Percentiles rank a stretch among this genome's conserved stretches.
Conservation (phyloP, 2,113 vertebrate genomes). For the Otis tarda region DNA sequence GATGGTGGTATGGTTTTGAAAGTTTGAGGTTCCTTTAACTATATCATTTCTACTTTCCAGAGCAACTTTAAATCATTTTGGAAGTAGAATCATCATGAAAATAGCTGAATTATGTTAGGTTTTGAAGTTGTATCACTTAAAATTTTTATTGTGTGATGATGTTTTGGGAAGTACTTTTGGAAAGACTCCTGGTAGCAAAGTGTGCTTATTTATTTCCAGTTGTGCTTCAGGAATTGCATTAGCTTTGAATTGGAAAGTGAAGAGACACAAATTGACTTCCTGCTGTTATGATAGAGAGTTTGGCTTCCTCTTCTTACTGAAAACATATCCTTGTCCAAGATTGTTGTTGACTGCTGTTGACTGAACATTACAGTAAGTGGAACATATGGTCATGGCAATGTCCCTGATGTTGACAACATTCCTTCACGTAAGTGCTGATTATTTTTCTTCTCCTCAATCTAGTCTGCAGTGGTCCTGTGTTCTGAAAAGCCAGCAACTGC, state of each 20-base stretch:
- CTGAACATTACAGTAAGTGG: neutral
- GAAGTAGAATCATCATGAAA: neutral
- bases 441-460: neutral
- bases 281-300: neutral
- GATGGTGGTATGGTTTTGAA: neutral
- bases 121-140: neutral
- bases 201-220: neutral
- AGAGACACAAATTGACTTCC: neutral
- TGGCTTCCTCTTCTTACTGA: neutral
- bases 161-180: neutral
- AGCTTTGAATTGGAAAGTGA: neutral
- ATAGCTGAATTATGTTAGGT: neutral
- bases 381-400: neutral
- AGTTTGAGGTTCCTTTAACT: neutral
- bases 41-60: neutral
- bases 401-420: neutral
- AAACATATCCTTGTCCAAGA: neutral
- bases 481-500: neutral
- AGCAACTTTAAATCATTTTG: neutral
- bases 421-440: neutral
- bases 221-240: neutral
- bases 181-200: neutral
- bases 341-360: neutral
- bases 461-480: neutral
- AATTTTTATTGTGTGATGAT: neutral